These are phyloP conservation scores for Grapholita molesta DNA, from an alignment of 1,140 invertebrate genomes.

Conservation along the genomic window DNA sequence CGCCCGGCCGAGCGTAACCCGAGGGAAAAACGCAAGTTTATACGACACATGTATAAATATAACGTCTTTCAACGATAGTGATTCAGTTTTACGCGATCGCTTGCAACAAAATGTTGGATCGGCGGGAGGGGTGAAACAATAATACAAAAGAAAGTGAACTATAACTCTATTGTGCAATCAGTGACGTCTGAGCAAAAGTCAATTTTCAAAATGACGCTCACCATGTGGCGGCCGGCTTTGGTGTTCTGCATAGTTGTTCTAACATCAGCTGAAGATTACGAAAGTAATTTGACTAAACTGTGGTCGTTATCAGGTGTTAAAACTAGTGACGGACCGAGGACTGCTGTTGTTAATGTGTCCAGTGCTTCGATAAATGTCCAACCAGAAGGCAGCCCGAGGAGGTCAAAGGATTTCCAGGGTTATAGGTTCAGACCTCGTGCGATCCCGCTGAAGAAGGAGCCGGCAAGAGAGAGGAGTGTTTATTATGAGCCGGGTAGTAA, in stretches of 20 bases:
- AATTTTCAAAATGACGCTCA: constrained; percentile 47
- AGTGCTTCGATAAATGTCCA: constrained; percentile 52
- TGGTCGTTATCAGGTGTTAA: constrained; percentile 43
- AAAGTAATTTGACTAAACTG: constrained; percentile 51
- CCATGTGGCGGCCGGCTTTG: constrained; percentile 37
- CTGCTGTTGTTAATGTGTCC: constrained; percentile 48
- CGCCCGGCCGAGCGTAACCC: constrained; percentile 60
- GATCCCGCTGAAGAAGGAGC: constrained; percentile 44
- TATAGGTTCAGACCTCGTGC: constrained; percentile 60
- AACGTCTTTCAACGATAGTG: constrained; percentile 56
- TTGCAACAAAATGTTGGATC: constrained; percentile 69
- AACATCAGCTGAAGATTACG: constrained; percentile 42
- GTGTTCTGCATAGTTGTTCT: constrained; percentile 44
- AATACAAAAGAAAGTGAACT: constrained; percentile 58
- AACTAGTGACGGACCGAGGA: constrained; percentile 42
- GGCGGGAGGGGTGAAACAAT: constrained; percentile 40
- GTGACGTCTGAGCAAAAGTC: constrained; percentile 37
- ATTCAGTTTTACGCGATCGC: constrained; percentile 74
- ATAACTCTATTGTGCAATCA: constrained; percentile 41
- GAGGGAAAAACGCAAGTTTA: constrained; percentile 70
- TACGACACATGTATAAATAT: constrained; percentile 72
- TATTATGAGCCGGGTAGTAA: constrained; percentile 53
- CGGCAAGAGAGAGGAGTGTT: constrained; percentile 44
- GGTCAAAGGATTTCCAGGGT: constrained; percentile 32
- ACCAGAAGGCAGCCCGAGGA: constrained; percentile 28